These are phyloP conservation scores for Seriola quinqueradiata DNA, from an alignment of 2,113 vertebrate species.

Conservation along the genomic window DNA sequence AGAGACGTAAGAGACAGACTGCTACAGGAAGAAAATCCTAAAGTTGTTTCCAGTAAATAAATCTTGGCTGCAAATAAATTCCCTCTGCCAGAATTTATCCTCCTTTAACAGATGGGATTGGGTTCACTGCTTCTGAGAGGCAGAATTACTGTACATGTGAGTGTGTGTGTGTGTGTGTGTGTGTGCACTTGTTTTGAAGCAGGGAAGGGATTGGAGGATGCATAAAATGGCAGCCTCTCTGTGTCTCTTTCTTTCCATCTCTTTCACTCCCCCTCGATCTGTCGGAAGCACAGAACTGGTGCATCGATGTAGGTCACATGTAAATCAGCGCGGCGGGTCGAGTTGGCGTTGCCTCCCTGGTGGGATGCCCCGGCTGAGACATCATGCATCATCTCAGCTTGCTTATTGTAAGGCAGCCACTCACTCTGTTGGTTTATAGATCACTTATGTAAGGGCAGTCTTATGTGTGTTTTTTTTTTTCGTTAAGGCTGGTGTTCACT, in stretches of 20 bases:
- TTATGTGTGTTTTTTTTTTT: background rate
- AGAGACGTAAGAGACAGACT: slow-evolving; percentile 38
- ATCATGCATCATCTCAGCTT: slow-evolving; percentile 51
- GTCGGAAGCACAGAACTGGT: slow-evolving; percentile 27
- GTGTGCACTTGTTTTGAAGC: slow-evolving; percentile 37
- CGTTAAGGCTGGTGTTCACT: slow-evolving; percentile 21
- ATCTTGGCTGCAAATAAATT: slow-evolving; percentile 71
- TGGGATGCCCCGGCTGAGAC: slow-evolving; percentile 49
- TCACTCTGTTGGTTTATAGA: slow-evolving; percentile 58
- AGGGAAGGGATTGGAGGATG: slow-evolving; percentile 32
- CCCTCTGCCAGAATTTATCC: slow-evolving; percentile 63
- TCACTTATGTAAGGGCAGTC: slow-evolving; percentile 67
- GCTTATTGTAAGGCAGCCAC: slow-evolving; percentile 42
- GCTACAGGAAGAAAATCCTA: slow-evolving; percentile 46
- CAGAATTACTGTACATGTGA: slow-evolving; percentile 36
- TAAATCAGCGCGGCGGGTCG: slow-evolving; percentile 54
- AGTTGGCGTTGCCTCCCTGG: slow-evolving; percentile 23
- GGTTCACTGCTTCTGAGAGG: slow-evolving; percentile 53
- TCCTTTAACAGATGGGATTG: slow-evolving; percentile 70
- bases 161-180: slow-evolving; percentile 24
- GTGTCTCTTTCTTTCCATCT: slow-evolving; percentile 26
- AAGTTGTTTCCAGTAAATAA: slow-evolving; percentile 78
- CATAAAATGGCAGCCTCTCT: slow-evolving; percentile 57
- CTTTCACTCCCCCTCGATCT: slow-evolving; percentile 23
- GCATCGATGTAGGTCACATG: slow-evolving; percentile 69